Percentiles rank a stretch among this genome's conserved stretches.
Conservation (phyloP, 1,140 invertebrate species). For the Drosophila kanapiae region DNA sequence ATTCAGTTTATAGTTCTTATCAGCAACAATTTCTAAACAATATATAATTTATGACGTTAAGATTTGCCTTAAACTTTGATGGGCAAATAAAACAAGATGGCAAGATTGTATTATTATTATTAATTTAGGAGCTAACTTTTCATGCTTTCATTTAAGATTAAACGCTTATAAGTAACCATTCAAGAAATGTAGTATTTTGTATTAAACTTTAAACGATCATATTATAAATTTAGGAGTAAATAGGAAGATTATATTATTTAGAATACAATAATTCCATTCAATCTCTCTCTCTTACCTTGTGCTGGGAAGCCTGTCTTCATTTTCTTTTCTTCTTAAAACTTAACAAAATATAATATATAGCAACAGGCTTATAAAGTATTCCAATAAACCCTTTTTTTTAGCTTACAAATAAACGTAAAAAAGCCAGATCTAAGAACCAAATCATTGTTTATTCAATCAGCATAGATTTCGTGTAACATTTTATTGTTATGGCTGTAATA, state of each 20-base stretch:
- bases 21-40: neutral
- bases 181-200: too few species aligned
- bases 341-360: too few species aligned
- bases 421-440: neutral
- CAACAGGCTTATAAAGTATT: neutral
- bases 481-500: conserved; percentile 10
- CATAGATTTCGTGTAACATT: conserved; percentile 14
- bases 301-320: too few species aligned
- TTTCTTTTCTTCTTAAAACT: too few species aligned
- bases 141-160: too few species aligned
- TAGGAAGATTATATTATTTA: too few species aligned
- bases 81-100: neutral
- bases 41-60: conserved; percentile 3
- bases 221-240: too few species aligned
- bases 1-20: neutral
- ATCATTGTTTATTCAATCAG: conserved; percentile 7
- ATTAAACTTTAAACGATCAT: too few species aligned
- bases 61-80: neutral
- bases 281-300: too few species aligned
- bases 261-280: too few species aligned
- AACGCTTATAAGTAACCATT: too few species aligned
- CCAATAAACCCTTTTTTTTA: neutral
- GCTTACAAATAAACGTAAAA: neutral
- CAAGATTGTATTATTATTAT: neutral
- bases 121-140: neutral